Evolutionary conservation across 2,797 vertebrate species (phyloP).

Genomic region (Lagocephalus sceleratus): DNA sequence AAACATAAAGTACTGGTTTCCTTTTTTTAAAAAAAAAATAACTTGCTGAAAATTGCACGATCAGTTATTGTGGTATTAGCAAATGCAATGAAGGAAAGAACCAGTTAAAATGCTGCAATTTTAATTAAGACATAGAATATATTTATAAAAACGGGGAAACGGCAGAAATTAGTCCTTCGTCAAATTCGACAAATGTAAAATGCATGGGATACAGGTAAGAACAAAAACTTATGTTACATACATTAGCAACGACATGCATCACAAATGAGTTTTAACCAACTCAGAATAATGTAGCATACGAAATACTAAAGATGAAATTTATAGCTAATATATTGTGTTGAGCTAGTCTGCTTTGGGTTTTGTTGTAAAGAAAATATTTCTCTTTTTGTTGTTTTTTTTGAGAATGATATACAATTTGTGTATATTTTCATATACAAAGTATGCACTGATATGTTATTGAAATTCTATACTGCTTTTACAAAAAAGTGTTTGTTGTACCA

Average conservation of each 20-base stretch:
- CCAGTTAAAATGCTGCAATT: constrained; percentile 95
- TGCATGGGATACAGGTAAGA: constrained; percentile 87
- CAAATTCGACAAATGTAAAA: constrained; percentile 76
- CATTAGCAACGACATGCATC: constrained; percentile 81
- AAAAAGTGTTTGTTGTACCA: constrained; percentile 95
- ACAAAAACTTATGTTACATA: constrained; percentile 67
- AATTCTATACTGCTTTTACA: constrained; percentile 95
- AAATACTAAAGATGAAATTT: constrained; percentile 87
- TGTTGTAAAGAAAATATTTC: constrained; percentile 80
- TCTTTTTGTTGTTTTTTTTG: constrained; percentile 84
- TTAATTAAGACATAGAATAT: constrained; percentile 86
- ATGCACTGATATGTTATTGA: constrained; percentile 96
- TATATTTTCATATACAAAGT: constrained; percentile 97
- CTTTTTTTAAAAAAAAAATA: constrained; percentile 79
- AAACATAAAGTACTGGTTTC: constrained; percentile 81
- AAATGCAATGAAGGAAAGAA: constrained; percentile 81
- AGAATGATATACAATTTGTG: constrained; percentile 95
- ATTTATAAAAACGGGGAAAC: constrained; percentile 77
- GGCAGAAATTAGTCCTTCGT: constrained; percentile 68
- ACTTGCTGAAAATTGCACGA: constrained; percentile 92
- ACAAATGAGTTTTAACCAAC: constrained; percentile 74
- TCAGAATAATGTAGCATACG: constrained; percentile 82
- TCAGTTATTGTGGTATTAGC: constrained; percentile 82
- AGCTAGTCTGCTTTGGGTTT: constrained; percentile 88
- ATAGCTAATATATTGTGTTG: constrained; percentile 97